Percentiles rank a stretch among this genome's conserved stretches.
Evolutionary conservation across 2,113 vertebrate species (phyloP).

Genomic region (Eubucco bourcierii): DNA sequence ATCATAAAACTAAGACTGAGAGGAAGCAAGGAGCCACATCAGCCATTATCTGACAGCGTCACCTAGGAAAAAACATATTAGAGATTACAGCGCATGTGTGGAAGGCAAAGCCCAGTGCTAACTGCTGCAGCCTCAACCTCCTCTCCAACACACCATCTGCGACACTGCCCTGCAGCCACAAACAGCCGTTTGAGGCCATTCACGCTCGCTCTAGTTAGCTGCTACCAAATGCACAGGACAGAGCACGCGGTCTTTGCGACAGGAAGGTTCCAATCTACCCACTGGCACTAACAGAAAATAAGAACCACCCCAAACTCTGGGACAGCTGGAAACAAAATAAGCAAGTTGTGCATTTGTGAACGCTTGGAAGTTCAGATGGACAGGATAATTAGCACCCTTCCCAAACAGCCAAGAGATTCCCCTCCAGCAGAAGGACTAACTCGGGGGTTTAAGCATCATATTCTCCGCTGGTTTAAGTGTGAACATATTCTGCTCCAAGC

Average conservation of each 20-base stretch:
- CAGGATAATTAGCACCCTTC: slow-evolving; percentile 46
- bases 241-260: neutral
- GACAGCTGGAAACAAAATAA: slow-evolving; percentile 31
- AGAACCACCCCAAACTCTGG: slow-evolving; percentile 44
- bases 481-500: neutral
- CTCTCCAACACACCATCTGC: slow-evolving; percentile 25
- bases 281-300: neutral
- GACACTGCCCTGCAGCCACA: slow-evolving; percentile 35
- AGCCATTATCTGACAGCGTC: slow-evolving; percentile 93
- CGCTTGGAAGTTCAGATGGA: neutral
- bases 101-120: slow-evolving; percentile 86
- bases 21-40: slow-evolving; percentile 92
- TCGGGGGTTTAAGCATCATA: neutral
- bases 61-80: slow-evolving; percentile 99
- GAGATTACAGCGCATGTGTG: slow-evolving; percentile 99
- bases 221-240: slow-evolving; percentile 11
- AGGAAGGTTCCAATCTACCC: slow-evolving; percentile 17
- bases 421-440: neutral
- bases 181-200: neutral
- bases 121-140: slow-evolving; percentile 72
- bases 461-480: neutral
- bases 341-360: neutral
- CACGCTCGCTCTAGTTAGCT: neutral
- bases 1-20: slow-evolving; percentile 97
- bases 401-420: neutral